Conservation (phyloP, 2,888 invertebrate genomes). For the Amphipyra berbera region DNA sequence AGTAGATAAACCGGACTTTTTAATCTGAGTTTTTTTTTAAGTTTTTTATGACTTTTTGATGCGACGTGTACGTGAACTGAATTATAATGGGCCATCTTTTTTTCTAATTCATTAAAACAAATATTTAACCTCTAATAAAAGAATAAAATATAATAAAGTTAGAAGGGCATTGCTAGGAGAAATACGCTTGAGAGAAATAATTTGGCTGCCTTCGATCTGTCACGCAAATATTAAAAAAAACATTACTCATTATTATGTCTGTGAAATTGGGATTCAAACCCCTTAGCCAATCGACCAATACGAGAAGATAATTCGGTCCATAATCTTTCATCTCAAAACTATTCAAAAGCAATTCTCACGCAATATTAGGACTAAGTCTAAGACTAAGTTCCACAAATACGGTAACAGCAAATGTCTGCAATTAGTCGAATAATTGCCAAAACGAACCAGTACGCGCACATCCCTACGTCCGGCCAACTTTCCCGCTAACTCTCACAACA, state of each 20-base stretch:
- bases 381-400: slow-evolving; percentile 18
- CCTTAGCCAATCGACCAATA: not conserved
- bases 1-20: not conserved
- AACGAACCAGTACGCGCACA: slow-evolving; percentile 40
- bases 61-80: too few species aligned
- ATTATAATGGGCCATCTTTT: too few species aligned
- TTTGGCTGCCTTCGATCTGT: too few species aligned
- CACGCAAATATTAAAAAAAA: too few species aligned
- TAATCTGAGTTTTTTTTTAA: not conserved
- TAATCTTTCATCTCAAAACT: slow-evolving; percentile 8
- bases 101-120: too few species aligned
- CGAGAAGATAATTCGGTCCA: not conserved
- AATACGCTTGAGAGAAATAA: too few species aligned
- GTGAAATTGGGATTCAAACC: too few species aligned
- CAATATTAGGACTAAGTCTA: slow-evolving; percentile 16
- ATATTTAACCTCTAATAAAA: too few species aligned
- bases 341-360: slow-evolving; percentile 7
- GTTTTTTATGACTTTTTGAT: too few species aligned
- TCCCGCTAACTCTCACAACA: slow-evolving; percentile 56
- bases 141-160: too few species aligned
- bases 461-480: slow-evolving; percentile 66
- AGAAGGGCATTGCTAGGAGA: too few species aligned
- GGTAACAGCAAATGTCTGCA: slow-evolving; percentile 31
- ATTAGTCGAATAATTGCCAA: slow-evolving; percentile 48
- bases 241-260: too few species aligned